phyloP scores from a whole-genome alignment of 2,888 invertebrate genomes.

The Anorthoa munda region DNA sequence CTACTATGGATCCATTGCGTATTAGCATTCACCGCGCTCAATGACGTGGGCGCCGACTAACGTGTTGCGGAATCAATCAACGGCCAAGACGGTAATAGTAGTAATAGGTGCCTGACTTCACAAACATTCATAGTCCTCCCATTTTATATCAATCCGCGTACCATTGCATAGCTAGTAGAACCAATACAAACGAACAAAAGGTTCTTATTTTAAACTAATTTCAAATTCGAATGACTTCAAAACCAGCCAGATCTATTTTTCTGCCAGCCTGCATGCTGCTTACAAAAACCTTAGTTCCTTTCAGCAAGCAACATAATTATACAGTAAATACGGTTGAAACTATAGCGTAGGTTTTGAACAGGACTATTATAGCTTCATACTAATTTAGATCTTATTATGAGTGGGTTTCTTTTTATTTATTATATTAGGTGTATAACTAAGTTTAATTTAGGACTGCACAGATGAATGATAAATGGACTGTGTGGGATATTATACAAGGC shows the following conservation, averaged over 20 bases:
- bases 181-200: too few relatives aligned
- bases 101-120: neutral
- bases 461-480: neutral
- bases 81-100: neutral
- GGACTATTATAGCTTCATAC: neutral
- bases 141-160: too few relatives aligned
- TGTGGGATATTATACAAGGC: neutral
- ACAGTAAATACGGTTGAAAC: neutral
- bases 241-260: too few relatives aligned
- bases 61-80: conserved; percentile 35
- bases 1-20: conserved; percentile 5
- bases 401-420: neutral
- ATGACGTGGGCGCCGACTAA: conserved; percentile 23
- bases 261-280: too few relatives aligned
- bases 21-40: conserved; percentile 40
- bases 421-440: too few relatives aligned
- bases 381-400: neutral
- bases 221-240: too few relatives aligned
- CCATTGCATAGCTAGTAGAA: too few relatives aligned
- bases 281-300: too few relatives aligned
- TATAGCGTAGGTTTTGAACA: neutral
- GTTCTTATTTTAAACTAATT: too few relatives aligned
- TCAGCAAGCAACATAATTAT: too few relatives aligned
- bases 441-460: neutral
- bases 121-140: too few relatives aligned